These are phyloP conservation scores for Diarsia mendica DNA, from an alignment of 2,888 invertebrate genomes.

Conservation along the genomic window DNA sequence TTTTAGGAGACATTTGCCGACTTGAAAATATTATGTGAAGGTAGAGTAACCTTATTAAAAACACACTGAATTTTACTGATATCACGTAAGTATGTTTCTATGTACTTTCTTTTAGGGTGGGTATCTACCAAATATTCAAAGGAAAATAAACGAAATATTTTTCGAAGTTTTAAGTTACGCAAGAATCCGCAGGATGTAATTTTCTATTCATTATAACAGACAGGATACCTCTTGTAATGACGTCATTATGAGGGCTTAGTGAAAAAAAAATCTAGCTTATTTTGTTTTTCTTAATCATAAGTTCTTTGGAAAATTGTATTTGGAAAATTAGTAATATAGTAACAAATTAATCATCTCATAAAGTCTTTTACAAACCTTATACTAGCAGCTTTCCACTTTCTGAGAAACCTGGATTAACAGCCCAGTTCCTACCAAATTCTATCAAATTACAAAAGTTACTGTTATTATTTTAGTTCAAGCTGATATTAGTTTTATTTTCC, in stretches of 20 bases:
- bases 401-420: background rate
- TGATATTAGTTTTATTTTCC: conserved; percentile 14
- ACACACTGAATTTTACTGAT: background rate
- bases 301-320: too few species aligned
- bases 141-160: background rate
- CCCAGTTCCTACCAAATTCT: background rate
- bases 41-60: conserved; percentile 4
- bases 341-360: background rate
- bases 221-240: background rate
- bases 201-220: background rate
- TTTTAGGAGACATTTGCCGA: background rate
- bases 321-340: background rate
- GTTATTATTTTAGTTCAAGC: background rate
- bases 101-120: too few species aligned
- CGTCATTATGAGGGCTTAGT: background rate
- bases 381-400: background rate
- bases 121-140: background rate
- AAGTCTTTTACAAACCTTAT: background rate
- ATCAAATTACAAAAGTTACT: conserved; percentile 4
- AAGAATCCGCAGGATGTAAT: too few species aligned
- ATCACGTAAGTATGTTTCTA: background rate
- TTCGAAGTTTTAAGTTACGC: background rate
- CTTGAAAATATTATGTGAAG: background rate
- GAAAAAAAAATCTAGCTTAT: background rate
- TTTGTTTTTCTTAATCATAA: background rate